These are phyloP conservation scores for Apogon hyalosoma DNA, from an alignment of 2,797 vertebrate species.

Conservation along the genomic window DNA sequence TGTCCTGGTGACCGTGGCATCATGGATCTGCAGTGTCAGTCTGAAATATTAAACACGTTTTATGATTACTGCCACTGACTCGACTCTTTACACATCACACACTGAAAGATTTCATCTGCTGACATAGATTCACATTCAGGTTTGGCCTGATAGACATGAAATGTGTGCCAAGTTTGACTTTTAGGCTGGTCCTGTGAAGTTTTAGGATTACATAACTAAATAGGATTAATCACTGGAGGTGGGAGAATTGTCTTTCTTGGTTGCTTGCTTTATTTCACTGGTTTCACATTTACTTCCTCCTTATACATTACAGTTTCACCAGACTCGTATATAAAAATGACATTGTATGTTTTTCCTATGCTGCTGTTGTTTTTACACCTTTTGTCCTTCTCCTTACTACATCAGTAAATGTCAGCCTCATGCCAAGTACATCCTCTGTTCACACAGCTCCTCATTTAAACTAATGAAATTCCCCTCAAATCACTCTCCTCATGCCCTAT, in stretches of 20 bases:
- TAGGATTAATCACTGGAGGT: neutral
- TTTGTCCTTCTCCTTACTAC: conserved; percentile 14
- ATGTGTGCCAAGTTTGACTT: neutral
- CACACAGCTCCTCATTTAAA: conserved; percentile 13
- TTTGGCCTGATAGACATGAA: too few species aligned
- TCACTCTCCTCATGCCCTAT: conserved; percentile 10
- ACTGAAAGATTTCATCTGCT: too few species aligned
- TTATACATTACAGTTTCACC: neutral
- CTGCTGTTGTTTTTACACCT: neutral
- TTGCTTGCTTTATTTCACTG: neutral
- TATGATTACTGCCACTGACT: too few species aligned
- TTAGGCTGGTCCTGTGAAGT: neutral
- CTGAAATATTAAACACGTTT: too few species aligned
- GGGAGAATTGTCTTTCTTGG: neutral
- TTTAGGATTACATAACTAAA: neutral
- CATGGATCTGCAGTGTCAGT: too few species aligned
- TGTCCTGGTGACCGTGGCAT: too few species aligned
- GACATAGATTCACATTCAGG: too few species aligned
- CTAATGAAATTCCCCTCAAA: conserved; percentile 24
- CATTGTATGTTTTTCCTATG: neutral
- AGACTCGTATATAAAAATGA: conserved; percentile 3
- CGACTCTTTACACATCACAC: too few species aligned
- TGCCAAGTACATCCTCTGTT: conserved; percentile 4
- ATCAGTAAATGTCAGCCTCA: conserved; percentile 12
- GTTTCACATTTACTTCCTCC: neutral